These are phyloP conservation scores for Ligdia adustata DNA, from an alignment of 2,888 invertebrate genomes.

Conservation along the genomic window DNA sequence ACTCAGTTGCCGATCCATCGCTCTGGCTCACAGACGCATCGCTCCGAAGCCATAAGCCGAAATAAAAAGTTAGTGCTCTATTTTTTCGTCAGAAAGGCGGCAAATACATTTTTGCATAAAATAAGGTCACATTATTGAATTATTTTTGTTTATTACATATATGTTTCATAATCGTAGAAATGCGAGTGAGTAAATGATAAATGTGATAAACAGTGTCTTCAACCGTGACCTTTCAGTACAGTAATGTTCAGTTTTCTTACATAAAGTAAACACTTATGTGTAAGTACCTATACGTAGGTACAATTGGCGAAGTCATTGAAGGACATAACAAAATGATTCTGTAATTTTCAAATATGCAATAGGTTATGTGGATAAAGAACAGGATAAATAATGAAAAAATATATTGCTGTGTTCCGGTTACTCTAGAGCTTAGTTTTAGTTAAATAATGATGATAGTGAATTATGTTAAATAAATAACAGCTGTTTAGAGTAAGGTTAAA, in stretches of 20 bases:
- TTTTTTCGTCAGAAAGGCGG: conserved; percentile 21
- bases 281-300: background rate
- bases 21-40: conserved; percentile 43
- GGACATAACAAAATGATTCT: background rate
- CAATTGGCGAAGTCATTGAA: conserved; percentile 5
- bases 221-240: conserved; percentile 25
- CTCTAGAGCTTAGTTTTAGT: too few relatives aligned
- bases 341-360: background rate
- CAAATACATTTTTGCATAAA: background rate
- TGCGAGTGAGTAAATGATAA: background rate
- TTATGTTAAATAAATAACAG: too few relatives aligned
- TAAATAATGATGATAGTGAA: too few relatives aligned
- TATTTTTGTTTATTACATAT: background rate
- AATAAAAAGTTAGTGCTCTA: conserved; percentile 38
- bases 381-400: too few relatives aligned
- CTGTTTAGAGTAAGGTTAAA: too few relatives aligned
- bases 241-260: conserved; percentile 2
- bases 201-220: conserved; percentile 9
- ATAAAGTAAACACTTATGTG: background rate
- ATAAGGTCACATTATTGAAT: too few relatives aligned
- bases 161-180: background rate
- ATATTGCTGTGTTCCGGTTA: too few relatives aligned
- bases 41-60: conserved; percentile 21
- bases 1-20: conserved; percentile 63
- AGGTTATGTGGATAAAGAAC: too few relatives aligned